A percentile compares a stretch with the other conserved stretches of the same genome.
These are phyloP conservation scores for Hypocryptadius cinnamomeus DNA, from an alignment of 2,113 vertebrate species.

Conservation along the genomic window DNA sequence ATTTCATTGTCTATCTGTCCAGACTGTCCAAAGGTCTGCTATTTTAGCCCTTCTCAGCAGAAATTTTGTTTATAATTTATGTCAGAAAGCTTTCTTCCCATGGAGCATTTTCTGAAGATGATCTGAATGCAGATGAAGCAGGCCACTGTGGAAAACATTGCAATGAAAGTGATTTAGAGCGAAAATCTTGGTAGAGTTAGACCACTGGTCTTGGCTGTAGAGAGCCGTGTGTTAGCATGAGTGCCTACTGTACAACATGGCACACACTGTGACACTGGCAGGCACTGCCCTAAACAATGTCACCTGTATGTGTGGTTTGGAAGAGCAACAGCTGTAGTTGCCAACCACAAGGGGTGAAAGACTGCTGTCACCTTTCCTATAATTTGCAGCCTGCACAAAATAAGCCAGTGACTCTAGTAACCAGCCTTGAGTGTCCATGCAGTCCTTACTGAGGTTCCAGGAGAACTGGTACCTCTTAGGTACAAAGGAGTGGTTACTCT, in stretches of 20 bases:
- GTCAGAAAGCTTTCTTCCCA: background rate
- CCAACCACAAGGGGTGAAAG: background rate
- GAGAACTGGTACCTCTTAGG: background rate
- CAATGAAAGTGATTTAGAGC: background rate
- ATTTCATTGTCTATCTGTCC: background rate
- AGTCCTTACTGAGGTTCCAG: background rate
- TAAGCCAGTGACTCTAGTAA: background rate
- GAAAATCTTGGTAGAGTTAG: background rate
- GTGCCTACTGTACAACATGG: background rate
- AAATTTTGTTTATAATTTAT: background rate
- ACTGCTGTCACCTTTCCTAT: background rate
- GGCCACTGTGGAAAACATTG: background rate
- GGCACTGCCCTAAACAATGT: background rate
- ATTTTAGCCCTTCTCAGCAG: background rate
- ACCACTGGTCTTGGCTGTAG: background rate
- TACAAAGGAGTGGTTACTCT: background rate
- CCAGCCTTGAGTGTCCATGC: background rate
- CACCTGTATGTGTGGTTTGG: background rate
- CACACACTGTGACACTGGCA: background rate
- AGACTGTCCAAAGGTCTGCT: background rate
- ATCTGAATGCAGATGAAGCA: background rate
- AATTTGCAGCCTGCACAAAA: background rate
- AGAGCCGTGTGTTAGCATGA: rapidly evolving
- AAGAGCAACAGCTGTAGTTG: background rate
- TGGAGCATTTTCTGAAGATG: background rate